Base-by-base conservation (phyloP, 1,140 invertebrate species). In the Nasonia vitripennis region DNA sequence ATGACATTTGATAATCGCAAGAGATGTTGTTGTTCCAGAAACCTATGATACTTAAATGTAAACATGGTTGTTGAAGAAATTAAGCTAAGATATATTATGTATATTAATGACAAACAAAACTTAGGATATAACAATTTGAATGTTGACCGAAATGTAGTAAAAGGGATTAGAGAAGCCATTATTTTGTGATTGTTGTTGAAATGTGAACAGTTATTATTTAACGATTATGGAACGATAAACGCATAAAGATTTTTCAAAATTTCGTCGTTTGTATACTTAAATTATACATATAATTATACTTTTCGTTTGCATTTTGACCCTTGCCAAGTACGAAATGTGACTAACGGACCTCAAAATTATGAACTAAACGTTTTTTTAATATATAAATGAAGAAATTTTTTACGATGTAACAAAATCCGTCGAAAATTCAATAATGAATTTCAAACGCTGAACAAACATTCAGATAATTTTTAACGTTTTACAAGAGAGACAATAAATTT, bases 101-200 rank as follows among this genome's bases (percentile, higher is more conserved):
- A 62, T 62, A 20, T 45, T 73, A 75, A 71, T 31, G 31, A 31
- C 12, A 67, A 67, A 67, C n/a, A 71, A 75, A 62, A 6, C 45
- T 62, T 81, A 84, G 20, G 20, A 6, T 70, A 20, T 79, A 70
- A 77, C 62, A 73, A 74, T 67, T 85, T 67, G 34, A 85, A 55
- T 85, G 45, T 80, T 85, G 45, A 79, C 17, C 70, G 20, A 84
- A 73, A 79, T 74, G 48, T 70, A 70, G 14, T 51, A 62, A 73
- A 48, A 68, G 17, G 20, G 55, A 34, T 51, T 80, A 81, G 37
- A 17, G 73, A 67, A 81, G 23, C 17, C 5, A 81, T 77, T 81
- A 81, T 77, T 85, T 85, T 85, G 37, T 81, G 27, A 85, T 51
- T 17, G 55, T 81, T 82, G 67, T 82, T 85, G 12, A 81, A 74